These are phyloP conservation scores for Lamellibrachia columna DNA, from an alignment of 2,888 invertebrate species.

Conservation along the genomic window DNA sequence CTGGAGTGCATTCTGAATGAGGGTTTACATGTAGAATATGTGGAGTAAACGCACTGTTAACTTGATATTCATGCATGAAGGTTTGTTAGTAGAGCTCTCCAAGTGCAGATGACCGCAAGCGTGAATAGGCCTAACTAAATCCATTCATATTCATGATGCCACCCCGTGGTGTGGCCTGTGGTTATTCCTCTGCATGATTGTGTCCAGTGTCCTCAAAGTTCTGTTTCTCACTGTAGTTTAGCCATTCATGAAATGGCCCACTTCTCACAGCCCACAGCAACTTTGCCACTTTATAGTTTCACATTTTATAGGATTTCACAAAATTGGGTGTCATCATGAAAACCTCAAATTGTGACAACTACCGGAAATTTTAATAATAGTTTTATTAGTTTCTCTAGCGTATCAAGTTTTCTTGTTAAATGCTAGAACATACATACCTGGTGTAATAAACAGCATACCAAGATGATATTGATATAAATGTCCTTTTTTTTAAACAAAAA, in stretches of 20 bases:
- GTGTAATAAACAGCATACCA: not conserved
- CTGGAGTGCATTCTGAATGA: not conserved
- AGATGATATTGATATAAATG: not conserved
- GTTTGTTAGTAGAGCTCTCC: not conserved
- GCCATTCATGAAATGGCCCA: not conserved
- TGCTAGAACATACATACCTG: not conserved
- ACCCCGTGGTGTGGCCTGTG: not conserved
- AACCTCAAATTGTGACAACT: not conserved
- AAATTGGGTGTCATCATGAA: not conserved
- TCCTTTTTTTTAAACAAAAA: not conserved
- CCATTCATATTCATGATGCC: not conserved
- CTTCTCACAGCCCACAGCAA: not conserved
- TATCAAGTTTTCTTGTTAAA: not conserved
- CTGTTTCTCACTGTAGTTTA: not conserved
- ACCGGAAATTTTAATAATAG: not conserved
- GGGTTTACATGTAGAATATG: not conserved
- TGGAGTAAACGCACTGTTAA: not conserved
- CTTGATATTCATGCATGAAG: not conserved
- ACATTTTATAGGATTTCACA: not conserved
- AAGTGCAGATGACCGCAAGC: not conserved
- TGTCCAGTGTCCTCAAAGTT: not conserved
- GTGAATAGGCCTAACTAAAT: not conserved
- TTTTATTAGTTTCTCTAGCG: not conserved
- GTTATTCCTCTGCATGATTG: constrained; percentile 6
- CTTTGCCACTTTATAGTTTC: not conserved